Evolutionary conservation across 2,113 vertebrate species (phyloP).

Genomic region (human): GRCh38 chr5:9015001-9015500

Average conservation of each 20-base stretch:
- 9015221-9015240: neutral
- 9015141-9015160: neutral
- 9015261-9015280: neutral
- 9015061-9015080: neutral
- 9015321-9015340: neutral
- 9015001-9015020: no score
- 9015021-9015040: rapidly evolving
- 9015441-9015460: no score
- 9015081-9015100: neutral
- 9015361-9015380: neutral
- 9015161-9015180: neutral
- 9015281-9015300: neutral
- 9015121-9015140: neutral
- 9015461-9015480: neutral
- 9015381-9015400: neutral
- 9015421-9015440: neutral
- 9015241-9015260: no score
- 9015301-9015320: neutral
- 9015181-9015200: neutral
- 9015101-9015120: no score
- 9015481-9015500: neutral
- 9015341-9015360: neutral
- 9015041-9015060: no score
- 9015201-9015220: neutral
- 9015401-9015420: neutral